Evolutionary conservation across 2,113 vertebrate species (phyloP), one percentile per base, ranked within the genome.

Genomic region (Nannobrachium achirus): DNA sequence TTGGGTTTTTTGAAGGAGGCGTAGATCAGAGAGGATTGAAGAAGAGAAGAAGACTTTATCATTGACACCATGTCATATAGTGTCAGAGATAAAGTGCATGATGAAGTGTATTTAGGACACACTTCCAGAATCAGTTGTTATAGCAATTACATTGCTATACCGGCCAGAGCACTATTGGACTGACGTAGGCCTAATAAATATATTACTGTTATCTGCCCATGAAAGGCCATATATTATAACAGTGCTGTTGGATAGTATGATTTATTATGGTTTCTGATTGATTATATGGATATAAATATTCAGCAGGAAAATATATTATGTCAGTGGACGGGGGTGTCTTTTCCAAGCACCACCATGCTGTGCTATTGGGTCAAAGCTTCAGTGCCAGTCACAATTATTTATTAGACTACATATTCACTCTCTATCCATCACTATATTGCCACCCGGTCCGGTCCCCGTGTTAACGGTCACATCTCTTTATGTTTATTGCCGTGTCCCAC

Each of bases 371-470:
- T 84, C 86, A 83, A 76, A 81, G 81, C 83, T 80, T 62, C 82
- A 79, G 80, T 85, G 88, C 89, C 90, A 88, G 84, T 89, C 89
- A 79, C 83, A 80, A 71, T 88, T 91, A 91, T 93, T 93, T 90
- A 92, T 91, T 92, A 89, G 89, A 86, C 86, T 79, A 86, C 87
- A 92, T 90, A 88, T 92, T 92, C 91, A 88, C 83, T 86, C 87
- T 88, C 91, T 84, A 91, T 92, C 90, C 89, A 91, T 92, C 91
- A 92, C 85, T 56, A 81, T 76, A 78, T 85, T 77, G 86, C 89
- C 88, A 90, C 91, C 88, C 81, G 79, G 88, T 80, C 89, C 66
- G 63, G 74, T 77, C 66, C 67, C 63, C 33, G 62, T 55, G 69
- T 78, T 73, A 80, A 77, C 84, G 86, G 85, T 90, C 88, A 88